phyloP scores from a whole-genome alignment of 2,888 invertebrate species.

The Pecten maximus region DNA sequence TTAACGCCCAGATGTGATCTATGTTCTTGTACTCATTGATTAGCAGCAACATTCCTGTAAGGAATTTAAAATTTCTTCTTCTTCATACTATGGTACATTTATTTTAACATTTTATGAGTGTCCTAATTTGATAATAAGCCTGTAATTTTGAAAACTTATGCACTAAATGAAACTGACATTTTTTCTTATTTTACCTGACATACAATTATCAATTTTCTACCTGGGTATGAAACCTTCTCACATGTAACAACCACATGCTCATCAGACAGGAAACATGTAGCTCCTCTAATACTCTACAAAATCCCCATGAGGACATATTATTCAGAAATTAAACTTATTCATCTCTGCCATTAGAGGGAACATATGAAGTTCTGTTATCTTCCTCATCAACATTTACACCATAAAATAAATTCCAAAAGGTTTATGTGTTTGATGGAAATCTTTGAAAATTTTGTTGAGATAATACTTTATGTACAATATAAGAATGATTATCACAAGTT shows the following conservation, averaged over 20 bases:
- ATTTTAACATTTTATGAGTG: neutral
- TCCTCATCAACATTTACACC: neutral
- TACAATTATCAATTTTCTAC: neutral
- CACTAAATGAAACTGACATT: neutral
- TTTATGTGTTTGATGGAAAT: too few species aligned
- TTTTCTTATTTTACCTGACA: neutral
- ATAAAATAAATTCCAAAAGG: too few species aligned
- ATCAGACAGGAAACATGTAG: neutral
- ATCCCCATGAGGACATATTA: neutral
- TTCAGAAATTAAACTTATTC: neutral
- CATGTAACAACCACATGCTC: neutral
- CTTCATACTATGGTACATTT: neutral
- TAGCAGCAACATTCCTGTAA: neutral
- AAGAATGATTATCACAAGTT: too few species aligned
- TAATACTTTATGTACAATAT: too few species aligned
- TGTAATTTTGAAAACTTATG: neutral
- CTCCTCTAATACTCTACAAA: neutral
- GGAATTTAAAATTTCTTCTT: neutral
- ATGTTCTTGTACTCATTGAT: neutral
- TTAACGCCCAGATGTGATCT: neutral
- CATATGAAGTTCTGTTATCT: too few species aligned
- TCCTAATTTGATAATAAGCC: neutral
- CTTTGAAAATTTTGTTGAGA: too few species aligned
- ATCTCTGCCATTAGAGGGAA: too few species aligned
- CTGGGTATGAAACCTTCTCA: neutral